A percentile compares a stretch with the other conserved stretches of the same genome.
phyloP scores from a whole-genome alignment of 2,888 invertebrate genomes.

The Molanna angustata region DNA sequence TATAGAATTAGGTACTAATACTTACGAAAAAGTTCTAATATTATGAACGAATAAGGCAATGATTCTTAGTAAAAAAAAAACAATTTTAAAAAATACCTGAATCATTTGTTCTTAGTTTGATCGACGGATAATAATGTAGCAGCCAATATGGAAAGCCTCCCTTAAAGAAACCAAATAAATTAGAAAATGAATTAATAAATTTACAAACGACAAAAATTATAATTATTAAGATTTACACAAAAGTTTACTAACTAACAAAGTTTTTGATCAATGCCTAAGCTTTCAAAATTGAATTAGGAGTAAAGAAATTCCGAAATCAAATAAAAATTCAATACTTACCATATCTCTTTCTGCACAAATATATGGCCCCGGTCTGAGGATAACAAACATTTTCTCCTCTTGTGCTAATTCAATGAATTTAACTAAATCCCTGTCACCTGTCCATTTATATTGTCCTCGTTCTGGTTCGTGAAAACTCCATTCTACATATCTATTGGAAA shows the following conservation, averaged over 20 bases:
- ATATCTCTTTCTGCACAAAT: slow-evolving; percentile 89
- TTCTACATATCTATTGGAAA: slow-evolving; percentile 83
- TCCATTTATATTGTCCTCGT: slow-evolving; percentile 62
- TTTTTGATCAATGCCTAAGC: too few relatives aligned
- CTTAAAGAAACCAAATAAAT: slow-evolving; percentile 47
- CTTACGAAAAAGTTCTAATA: too few relatives aligned
- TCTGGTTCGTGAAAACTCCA: slow-evolving; percentile 87
- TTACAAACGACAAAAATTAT: too few relatives aligned
- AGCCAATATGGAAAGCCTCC: slow-evolving; percentile 81
- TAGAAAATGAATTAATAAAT: too few relatives aligned
- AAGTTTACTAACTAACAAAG: too few relatives aligned
- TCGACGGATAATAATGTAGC: slow-evolving; percentile 62
- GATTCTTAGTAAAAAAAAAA: too few relatives aligned
- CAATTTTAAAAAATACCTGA: too few relatives aligned
- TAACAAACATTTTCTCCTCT: slow-evolving; percentile 73
- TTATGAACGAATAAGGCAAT: too few relatives aligned
- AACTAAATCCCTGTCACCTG: slow-evolving; percentile 68
- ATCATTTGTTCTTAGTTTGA: slow-evolving; percentile 64
- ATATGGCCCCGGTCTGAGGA: slow-evolving; percentile 85
- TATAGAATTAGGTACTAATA: too few relatives aligned
- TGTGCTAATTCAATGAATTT: slow-evolving; percentile 70
- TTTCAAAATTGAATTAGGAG: too few relatives aligned
- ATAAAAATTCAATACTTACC: slow-evolving; percentile 43
- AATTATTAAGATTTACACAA: too few relatives aligned
- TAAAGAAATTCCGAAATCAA: too few relatives aligned